Base-by-base conservation (phyloP, 1,140 invertebrate species). In the Diorhabda elongata region DNA sequence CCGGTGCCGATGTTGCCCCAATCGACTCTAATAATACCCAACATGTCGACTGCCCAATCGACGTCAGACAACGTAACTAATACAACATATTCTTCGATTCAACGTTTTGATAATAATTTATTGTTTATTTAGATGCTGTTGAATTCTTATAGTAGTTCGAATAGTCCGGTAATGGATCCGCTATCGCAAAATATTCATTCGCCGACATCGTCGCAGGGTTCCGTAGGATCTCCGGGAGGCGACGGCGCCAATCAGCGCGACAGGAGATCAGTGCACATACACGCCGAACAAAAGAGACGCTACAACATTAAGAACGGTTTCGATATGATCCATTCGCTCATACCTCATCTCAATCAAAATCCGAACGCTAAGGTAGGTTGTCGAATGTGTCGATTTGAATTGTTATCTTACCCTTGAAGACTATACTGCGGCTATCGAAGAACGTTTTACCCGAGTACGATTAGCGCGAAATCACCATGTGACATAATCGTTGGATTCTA, bases 251-350 rank as follows among this genome's bases (percentile, higher is more conserved):
- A 68, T 45, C 76, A 80, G 44, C 89, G 91, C 76, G 86, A 92
- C 71, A 86, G 92, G 47, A 85, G 92, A 58, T 89, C 88, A 58
- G 91, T 94, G 44, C 97, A 99, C 81, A 94, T 98, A 69, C 96
- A 98, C 81, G 96, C 97, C 0, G 98, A 99, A 81, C 97, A 99
- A 83, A 99, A 99, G 81, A 87, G 98, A 45, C 87, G 97, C 56
- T 97, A 94, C 79, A 98, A 98, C 79, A 98, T 98, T 73, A 98
- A 98, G 85, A 96, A 93, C 83, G 96, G 97, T 42, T 98, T 98
- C 82, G 96, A 99, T 81, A 92, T 91, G 79, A 85, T 99, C 66
- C 93, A 97, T 81, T 90, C 90, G 68, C 85, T 99, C n/a, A 95
- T 98, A 78, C 97, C 97, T 11, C 91, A 94, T 71, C 85, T 98